Evolutionary conservation across 2,888 invertebrate genomes (phyloP).

Genomic region (Macaria notata): DNA sequence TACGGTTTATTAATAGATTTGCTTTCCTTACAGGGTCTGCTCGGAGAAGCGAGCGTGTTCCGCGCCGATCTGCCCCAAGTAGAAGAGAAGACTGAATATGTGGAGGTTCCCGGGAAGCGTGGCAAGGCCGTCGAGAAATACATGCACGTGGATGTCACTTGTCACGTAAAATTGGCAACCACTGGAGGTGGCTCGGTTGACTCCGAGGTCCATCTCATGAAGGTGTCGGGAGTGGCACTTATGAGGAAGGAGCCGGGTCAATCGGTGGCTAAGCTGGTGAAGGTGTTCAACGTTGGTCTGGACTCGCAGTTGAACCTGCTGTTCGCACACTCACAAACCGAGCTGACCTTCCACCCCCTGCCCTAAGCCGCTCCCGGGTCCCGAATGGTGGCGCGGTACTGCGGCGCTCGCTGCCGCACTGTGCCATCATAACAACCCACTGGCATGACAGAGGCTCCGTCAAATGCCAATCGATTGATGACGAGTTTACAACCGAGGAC

Average conservation of each 20-base stretch:
- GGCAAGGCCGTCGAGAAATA: slow-evolving; percentile 83
- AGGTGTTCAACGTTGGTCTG: slow-evolving; percentile 85
- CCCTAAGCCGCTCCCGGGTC: slow-evolving; percentile 57
- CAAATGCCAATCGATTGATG: slow-evolving; percentile 68
- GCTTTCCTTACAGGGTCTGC: slow-evolving; percentile 61
- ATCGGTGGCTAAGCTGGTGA: slow-evolving; percentile 77
- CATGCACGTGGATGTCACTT: slow-evolving; percentile 86
- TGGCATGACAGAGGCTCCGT: slow-evolving; percentile 73
- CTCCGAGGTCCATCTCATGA: slow-evolving; percentile 84
- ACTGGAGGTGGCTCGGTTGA: slow-evolving; percentile 82
- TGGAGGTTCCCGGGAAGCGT: slow-evolving; percentile 73
- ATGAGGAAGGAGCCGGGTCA: slow-evolving; percentile 83
- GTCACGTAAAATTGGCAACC: slow-evolving; percentile 83
- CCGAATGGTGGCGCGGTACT: slow-evolving; percentile 66
- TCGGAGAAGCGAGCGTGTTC: slow-evolving; percentile 86
- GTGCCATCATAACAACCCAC: slow-evolving; percentile 61
- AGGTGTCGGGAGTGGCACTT: slow-evolving; percentile 86
- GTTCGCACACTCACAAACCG: slow-evolving; percentile 85
- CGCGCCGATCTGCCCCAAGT: slow-evolving; percentile 85
- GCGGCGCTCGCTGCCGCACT: slow-evolving; percentile 41
- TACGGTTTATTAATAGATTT: slow-evolving; percentile 37
- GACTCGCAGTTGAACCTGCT: slow-evolving; percentile 86
- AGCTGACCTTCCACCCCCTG: slow-evolving; percentile 84
- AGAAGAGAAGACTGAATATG: slow-evolving; percentile 84
- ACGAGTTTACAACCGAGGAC: slow-evolving; percentile 63